Conservation (phyloP, 2,888 invertebrate genomes). For the Atherix ibis region DNA sequence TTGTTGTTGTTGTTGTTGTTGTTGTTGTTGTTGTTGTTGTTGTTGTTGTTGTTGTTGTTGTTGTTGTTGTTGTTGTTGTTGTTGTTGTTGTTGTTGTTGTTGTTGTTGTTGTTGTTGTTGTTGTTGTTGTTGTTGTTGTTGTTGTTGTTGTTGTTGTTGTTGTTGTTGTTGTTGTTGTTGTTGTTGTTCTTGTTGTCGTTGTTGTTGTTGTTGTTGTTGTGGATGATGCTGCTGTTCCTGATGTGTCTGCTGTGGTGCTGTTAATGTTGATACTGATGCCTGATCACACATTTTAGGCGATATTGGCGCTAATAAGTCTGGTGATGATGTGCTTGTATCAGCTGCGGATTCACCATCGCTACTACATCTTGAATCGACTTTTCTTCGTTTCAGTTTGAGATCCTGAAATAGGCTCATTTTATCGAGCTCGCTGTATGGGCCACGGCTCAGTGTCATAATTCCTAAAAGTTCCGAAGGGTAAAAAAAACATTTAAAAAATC, state of each 20-base stretch:
- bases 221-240: slow-evolving; percentile 12
- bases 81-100: slow-evolving; percentile 16
- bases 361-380: slow-evolving; percentile 92
- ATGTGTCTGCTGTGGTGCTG: slow-evolving; percentile 13
- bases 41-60: slow-evolving; percentile 12
- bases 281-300: slow-evolving; percentile 60
- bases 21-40: slow-evolving; percentile 5
- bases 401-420: slow-evolving; percentile 99
- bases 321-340: slow-evolving; percentile 84
- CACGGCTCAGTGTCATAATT: slow-evolving; percentile 97
- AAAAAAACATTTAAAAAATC: no score
- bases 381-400: slow-evolving; percentile 93
- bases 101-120: slow-evolving; percentile 16
- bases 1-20: slow-evolving; percentile 11
- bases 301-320: slow-evolving; percentile 68
- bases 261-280: slow-evolving; percentile 21
- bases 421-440: slow-evolving; percentile 88
- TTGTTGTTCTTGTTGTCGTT: slow-evolving; percentile 10
- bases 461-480: slow-evolving; percentile 53
- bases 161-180: slow-evolving; percentile 4
- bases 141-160: slow-evolving; percentile 12
- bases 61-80: slow-evolving; percentile 14
- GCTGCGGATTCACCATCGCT: slow-evolving; percentile 93
- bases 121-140: slow-evolving; percentile 17
- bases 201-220: slow-evolving; percentile 4